These are phyloP conservation scores for Macrophya alboannulata DNA, from an alignment of 2,888 invertebrate species.

Conservation along the genomic window DNA sequence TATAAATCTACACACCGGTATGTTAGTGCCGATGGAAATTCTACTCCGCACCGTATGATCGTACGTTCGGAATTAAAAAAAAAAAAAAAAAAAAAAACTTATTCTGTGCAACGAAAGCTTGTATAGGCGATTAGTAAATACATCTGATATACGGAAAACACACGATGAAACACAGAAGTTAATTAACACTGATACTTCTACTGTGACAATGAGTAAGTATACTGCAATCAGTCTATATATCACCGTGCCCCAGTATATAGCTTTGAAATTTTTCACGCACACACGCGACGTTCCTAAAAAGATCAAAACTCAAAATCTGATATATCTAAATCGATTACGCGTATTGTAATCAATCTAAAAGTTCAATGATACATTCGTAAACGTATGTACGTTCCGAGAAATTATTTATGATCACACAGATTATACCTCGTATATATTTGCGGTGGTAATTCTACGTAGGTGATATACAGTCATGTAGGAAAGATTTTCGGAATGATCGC, in stretches of 20 bases:
- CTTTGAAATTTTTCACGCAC: neutral
- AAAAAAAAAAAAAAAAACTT: too few species aligned
- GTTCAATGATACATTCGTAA: neutral
- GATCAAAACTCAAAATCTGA: neutral
- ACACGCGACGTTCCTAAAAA: neutral
- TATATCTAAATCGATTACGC: neutral
- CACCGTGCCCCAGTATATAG: too few species aligned
- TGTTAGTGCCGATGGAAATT: conserved; percentile 30
- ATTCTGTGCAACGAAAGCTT: neutral
- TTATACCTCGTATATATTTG: neutral
- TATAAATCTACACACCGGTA: neutral
- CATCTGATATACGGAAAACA: neutral
- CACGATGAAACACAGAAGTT: conserved; percentile 34
- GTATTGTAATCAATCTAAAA: neutral
- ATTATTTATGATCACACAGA: too few species aligned
- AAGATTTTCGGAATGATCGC: neutral
- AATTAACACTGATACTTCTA: neutral
- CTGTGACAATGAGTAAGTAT: conserved; percentile 51
- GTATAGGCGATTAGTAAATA: neutral
- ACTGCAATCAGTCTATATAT: too few species aligned
- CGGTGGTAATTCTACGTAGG: neutral
- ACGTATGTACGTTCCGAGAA: too few species aligned
- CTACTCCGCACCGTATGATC: neutral
- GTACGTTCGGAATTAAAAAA: neutral
- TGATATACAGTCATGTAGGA: neutral